Base-by-base conservation (phyloP, 1,140 invertebrate species). In the Scaptomyza graminum region DNA sequence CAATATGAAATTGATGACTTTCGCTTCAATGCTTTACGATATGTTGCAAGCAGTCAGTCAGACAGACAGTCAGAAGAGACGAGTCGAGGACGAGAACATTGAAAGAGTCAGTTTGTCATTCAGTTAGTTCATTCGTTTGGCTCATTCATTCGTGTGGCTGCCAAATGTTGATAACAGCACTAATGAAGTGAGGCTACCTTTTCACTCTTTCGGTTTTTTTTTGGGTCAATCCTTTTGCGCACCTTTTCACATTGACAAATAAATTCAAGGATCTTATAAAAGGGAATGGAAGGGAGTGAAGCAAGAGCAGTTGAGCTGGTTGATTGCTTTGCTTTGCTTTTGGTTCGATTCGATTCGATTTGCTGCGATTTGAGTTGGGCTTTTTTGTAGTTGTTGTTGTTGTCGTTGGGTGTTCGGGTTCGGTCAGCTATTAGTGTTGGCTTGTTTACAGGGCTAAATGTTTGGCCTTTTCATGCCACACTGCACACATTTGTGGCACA, bases 1-100 rank as follows among this genome's bases (percentile, higher is more conserved):
- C 83, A 88, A 88, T 88, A 88, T 88, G 83, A 88, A 88, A 88
- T 88, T 88, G 83, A 88, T 88, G 83, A 88, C 83, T 88, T 88
- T 88, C 83, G 83, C 79, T 83, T 64, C 76, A 69, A 79, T 88
- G 73, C 79, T 75, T 76, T 83, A 79, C 83, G 83, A 83, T 88
- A 88, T 88, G 79, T 88, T 77, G 72, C 81, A 74, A 64, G 76
- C 50, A 60, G 55, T 57, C 63, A 51, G 44, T 47, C 61, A 70
- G 61, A 55, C 61, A 46, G 25, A 41, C 63, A 63, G 56, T 56
- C 69, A 56, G 39, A 39, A 71, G 41, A 70, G 55, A 50, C 71
- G 28, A 31, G 28, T 1, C 18, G 18, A 56, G 39, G 55, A 50
- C 71, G 28, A 62, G 18, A n/a, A 12, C 37, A 41, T 44, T 57